Evolutionary conservation across 2,113 vertebrate species (phyloP).

Genomic region (Rhegmatorhina hoffmannsi): DNA sequence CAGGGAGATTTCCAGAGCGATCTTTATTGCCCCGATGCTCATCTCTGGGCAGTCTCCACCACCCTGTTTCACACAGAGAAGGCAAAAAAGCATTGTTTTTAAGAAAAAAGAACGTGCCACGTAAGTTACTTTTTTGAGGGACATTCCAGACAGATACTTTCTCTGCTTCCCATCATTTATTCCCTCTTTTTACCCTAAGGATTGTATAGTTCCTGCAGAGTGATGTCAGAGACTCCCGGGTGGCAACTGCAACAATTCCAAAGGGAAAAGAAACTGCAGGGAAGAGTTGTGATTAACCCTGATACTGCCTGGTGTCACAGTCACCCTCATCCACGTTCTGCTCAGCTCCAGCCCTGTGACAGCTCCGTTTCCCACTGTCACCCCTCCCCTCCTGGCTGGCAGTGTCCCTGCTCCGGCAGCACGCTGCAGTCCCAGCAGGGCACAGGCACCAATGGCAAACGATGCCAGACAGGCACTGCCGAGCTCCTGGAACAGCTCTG

Average conservation of each 20-base stretch:
- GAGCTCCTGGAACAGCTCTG: neutral
- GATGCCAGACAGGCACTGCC: neutral
- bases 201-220: neutral
- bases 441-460: neutral
- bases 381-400: neutral
- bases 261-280: neutral
- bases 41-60: constrained; percentile 99
- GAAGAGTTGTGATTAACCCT: neutral
- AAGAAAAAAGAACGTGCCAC: neutral
- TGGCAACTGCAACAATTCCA: neutral
- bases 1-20: constrained; percentile 94
- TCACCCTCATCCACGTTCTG: neutral
- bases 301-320: rapidly evolving
- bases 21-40: constrained; percentile 98
- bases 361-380: neutral
- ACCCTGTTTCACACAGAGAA: constrained; percentile 80
- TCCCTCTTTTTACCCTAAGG: neutral
- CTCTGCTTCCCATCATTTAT: neutral
- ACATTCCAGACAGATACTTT: neutral
- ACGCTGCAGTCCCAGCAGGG: neutral
- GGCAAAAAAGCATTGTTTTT: neutral
- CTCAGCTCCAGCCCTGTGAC: neutral
- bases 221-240: neutral
- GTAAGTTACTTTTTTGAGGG: neutral
- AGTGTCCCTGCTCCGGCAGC: neutral